A percentile compares a stretch with the other conserved stretches of the same genome.
These are phyloP conservation scores for Lacerta bilineata DNA, from an alignment of 2,797 vertebrate genomes.

Conservation along the genomic window DNA sequence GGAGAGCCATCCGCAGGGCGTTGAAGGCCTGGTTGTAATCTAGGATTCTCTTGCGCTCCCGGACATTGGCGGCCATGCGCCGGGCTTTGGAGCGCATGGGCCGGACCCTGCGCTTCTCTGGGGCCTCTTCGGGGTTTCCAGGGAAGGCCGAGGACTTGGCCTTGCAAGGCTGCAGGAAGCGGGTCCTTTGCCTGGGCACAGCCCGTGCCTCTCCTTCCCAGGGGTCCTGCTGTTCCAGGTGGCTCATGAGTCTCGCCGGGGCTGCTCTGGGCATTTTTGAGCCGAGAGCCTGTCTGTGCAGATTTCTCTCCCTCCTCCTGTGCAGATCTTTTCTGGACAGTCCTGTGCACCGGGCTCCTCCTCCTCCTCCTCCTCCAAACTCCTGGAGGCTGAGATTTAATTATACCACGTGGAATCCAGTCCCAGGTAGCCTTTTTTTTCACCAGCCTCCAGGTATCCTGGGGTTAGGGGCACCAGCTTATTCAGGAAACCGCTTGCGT, in stretches of 20 bases:
- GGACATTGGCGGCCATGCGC: slow-evolving; percentile 92
- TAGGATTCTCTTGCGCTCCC: slow-evolving; percentile 95
- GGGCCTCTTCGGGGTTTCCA: slow-evolving; percentile 78
- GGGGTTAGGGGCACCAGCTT: slow-evolving; percentile 38
- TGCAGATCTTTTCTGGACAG: slow-evolving; percentile 61
- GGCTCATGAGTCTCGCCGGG: slow-evolving; percentile 73
- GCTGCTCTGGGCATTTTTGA: slow-evolving; percentile 58
- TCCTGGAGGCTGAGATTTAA: slow-evolving; percentile 74
- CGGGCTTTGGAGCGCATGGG: slow-evolving; percentile 90
- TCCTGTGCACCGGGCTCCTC: slow-evolving; percentile 56
- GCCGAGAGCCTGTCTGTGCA: slow-evolving; percentile 55
- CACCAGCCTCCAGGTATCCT: slow-evolving; percentile 78
- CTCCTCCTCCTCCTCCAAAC: slow-evolving; percentile 76
- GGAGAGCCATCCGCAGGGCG: slow-evolving; percentile 89
- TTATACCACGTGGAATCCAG: slow-evolving; percentile 83
- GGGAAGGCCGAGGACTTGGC: slow-evolving; percentile 62
- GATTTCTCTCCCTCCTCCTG: slow-evolving; percentile 28
- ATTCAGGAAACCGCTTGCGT: slow-evolving; percentile 69
- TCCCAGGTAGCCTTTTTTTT: slow-evolving; percentile 70
- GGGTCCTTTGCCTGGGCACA: rapidly evolving
- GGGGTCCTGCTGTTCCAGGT: slow-evolving; percentile 77
- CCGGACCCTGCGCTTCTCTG: slow-evolving; percentile 83
- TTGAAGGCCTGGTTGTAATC: slow-evolving; percentile 99
- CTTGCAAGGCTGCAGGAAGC: slow-evolving; percentile 56
- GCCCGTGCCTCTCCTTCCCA: slow-evolving; percentile 82